These are phyloP conservation scores for Campylomormyrus numenius DNA, from an alignment of 2,113 vertebrate species.

Conservation along the genomic window DNA sequence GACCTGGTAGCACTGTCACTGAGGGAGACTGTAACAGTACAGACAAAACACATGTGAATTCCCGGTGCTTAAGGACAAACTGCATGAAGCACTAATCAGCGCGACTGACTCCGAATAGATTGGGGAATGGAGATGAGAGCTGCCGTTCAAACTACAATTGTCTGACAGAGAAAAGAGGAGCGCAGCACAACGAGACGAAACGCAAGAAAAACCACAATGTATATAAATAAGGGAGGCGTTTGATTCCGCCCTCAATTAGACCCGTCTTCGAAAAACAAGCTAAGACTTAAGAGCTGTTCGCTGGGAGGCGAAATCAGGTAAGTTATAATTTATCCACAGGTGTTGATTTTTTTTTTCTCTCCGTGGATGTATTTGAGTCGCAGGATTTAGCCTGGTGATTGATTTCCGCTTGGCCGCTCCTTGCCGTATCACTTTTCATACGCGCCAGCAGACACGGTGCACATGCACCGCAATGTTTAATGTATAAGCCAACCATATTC, in stretches of 20 bases:
- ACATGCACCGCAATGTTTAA: slow-evolving; percentile 60
- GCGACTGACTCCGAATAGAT: slow-evolving; percentile 26
- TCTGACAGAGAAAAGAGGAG: slow-evolving; percentile 13
- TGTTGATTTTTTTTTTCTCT: slow-evolving; percentile 49
- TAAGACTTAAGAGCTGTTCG: background rate
- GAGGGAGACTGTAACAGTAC: slow-evolving; percentile 41
- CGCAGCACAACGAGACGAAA: background rate
- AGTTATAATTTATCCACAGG: slow-evolving; percentile 63
- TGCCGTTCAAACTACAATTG: slow-evolving; percentile 24
- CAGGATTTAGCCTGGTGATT: slow-evolving; percentile 57
- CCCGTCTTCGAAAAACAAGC: background rate
- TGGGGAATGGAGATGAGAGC: slow-evolving; percentile 20
- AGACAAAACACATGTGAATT: slow-evolving; percentile 33
- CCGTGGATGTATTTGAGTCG: slow-evolving; percentile 51
- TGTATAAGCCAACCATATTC: slow-evolving; percentile 65
- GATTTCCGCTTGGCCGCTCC: slow-evolving; percentile 58
- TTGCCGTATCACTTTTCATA: slow-evolving; percentile 65
- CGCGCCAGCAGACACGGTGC: slow-evolving; percentile 59
- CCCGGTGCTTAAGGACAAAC: slow-evolving; percentile 33
- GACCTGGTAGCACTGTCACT: slow-evolving; percentile 62
- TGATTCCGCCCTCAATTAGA: background rate
- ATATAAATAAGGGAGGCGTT: background rate
- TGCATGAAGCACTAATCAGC: slow-evolving; percentile 24
- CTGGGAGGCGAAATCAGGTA: slow-evolving; percentile 52
- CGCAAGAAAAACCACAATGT: background rate